These are phyloP conservation scores for Lordiphosa clarofinis DNA, from an alignment of 1,140 invertebrate genomes.

Conservation along the genomic window DNA sequence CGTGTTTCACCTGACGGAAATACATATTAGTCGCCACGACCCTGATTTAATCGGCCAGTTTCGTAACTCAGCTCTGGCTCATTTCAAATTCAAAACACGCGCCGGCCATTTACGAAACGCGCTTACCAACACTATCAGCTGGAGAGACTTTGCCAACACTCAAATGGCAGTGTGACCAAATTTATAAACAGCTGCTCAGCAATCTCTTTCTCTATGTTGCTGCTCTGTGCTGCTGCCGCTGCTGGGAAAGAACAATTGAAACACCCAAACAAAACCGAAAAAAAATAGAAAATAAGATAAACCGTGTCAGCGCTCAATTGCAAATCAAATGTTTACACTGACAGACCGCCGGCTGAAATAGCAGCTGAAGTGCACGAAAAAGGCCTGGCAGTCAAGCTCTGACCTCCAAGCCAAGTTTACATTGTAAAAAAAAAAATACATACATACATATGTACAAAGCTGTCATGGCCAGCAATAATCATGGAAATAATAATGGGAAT, in stretches of 20 bases:
- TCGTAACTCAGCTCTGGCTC: slow-evolving; percentile 39
- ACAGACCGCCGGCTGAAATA: too few species aligned
- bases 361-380: too few species aligned
- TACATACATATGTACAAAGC: not conserved
- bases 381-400: not conserved
- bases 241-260: too few species aligned
- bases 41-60: slow-evolving; percentile 68
- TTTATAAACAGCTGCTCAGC: too few species aligned
- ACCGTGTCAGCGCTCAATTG: too few species aligned
- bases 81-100: slow-evolving; percentile 60
- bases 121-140: slow-evolving; percentile 8
- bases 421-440: not conserved
- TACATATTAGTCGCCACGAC: slow-evolving; percentile 59
- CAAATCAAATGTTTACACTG: too few species aligned
- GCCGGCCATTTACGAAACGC: not conserved
- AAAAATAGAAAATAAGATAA: not conserved
- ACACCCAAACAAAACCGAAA: not conserved
- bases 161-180: not conserved
- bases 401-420: not conserved
- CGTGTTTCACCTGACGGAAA: slow-evolving; percentile 66
- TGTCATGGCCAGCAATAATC: slow-evolving; percentile 57
- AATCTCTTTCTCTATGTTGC: too few species aligned
- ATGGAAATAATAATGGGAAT: slow-evolving; percentile 43
- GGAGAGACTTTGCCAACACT: not conserved
- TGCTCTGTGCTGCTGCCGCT: too few species aligned